These are phyloP conservation scores for Leptopilina clavipes DNA, from an alignment of 1,140 invertebrate species.

Conservation along the genomic window DNA sequence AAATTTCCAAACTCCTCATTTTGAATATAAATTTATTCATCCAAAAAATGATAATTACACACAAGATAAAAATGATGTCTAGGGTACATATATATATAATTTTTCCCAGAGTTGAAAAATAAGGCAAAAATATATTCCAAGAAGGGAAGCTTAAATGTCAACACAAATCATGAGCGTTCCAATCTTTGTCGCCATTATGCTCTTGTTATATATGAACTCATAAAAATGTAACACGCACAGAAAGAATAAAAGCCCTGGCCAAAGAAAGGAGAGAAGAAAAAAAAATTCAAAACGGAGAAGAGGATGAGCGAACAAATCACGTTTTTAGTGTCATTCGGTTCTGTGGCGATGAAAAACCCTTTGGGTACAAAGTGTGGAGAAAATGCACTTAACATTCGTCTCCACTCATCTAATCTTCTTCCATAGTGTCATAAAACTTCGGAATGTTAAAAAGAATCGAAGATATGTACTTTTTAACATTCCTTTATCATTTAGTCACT, in stretches of 20 bases:
- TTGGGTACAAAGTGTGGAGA: slow-evolving; percentile 16
- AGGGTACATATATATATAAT: not conserved
- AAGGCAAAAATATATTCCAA: not conserved
- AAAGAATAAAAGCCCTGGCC: not conserved
- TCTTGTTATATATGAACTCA: slow-evolving; percentile 4
- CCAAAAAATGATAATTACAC: not conserved
- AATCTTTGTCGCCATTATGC: slow-evolving; percentile 13
- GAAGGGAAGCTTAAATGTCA: slow-evolving; percentile 27
- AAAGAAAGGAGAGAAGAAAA: not conserved
- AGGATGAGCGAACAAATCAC: slow-evolving; percentile 36
- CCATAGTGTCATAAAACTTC: not conserved
- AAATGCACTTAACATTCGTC: slow-evolving; percentile 24
- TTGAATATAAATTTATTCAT: too few species aligned
- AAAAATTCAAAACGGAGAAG: not conserved
- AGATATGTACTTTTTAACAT: not conserved
- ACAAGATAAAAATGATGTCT: not conserved
- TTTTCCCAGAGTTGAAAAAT: not conserved
- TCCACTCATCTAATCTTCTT: slow-evolving; percentile 25
- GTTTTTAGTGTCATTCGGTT: slow-evolving; percentile 6
- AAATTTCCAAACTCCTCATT: too few species aligned
- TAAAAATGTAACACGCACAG: not conserved
- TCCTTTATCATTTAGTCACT: not conserved
- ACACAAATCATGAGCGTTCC: not conserved
- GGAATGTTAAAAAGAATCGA: slow-evolving; percentile 18
- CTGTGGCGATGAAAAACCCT: slow-evolving; percentile 1